Base-by-base conservation (phyloP, 1,140 invertebrate genomes). In the Drosophila dunni region DNA sequence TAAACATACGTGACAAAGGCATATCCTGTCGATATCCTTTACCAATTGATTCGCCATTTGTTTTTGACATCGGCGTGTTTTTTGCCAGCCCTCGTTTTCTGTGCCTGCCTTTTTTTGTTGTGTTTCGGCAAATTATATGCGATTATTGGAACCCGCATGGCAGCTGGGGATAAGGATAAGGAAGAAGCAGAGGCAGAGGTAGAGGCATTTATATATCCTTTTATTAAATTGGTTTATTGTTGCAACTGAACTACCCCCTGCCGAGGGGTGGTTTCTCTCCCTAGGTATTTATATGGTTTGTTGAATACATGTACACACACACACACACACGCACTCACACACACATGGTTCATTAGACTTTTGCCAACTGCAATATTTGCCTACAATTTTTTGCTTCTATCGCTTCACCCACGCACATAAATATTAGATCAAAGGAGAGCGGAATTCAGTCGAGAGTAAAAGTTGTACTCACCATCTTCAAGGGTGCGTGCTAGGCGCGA, bases 401-500 rank as follows among this genome's bases (percentile, higher is more conserved):
- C 24, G 24, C 6, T 17, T 64, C 34, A 34, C 34, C 42, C 46
- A 44, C 57, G 45, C 56, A 29, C 24, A 70, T 71, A 66, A 68
- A 78, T 80, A 81, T 60, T 68, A 76, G 61, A 72, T 84, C 72
- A 76, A 84, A 51, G 15, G 13, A 17, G 8, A 20, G 17, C 17
- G 17, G 13, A 5, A 11, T 38, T 60, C 46, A 15, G 10, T 40
- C 36, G 38, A 29, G 20, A n/a, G 10, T 34, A 20, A 9, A 8
- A 58, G 48, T 56, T 64, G 45, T 58, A 93, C 94, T 94, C 92
- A 96, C 96, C 94, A 93, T 96, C 96, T 93, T 96, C 96, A 45
- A 95, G 93, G 40, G 96, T 97, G 78, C 94, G 94, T 36, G 95
- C 94, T 24, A 93, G 94, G 91, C 94, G 94, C 45, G 95, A 95